Evolutionary conservation across 2,888 invertebrate genomes (phyloP), one percentile per base, ranked within the genome.

Genomic region (Eustalomyia histrio): DNA sequence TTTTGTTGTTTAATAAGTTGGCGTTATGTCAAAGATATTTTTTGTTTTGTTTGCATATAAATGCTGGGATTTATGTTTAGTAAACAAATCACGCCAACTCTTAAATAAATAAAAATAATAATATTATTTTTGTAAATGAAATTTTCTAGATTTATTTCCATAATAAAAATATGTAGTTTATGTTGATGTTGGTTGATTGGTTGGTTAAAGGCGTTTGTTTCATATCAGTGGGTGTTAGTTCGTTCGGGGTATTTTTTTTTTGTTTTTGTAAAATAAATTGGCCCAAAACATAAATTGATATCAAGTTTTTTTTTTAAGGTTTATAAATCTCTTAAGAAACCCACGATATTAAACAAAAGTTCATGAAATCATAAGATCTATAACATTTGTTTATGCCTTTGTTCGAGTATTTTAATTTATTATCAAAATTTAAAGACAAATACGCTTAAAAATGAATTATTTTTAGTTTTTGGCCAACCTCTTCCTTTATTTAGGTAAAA

Each of bases 21-120:
- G 80, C 73, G 68, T 80, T 53, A 52, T 64, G 52, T 29, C 64
- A 64, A 52, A 35, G 16, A 29, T 50, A 2, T 35, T n/a, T n/a
- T n/a, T n/a, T n/a, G n/a, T n/a, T n/a, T 33, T 17, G 24, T 3
- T 6, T 10, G 9, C 12, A 43, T 61, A 57, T 64, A 8, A 43
- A 43, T 35, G 17, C 21, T 16, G 47, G 52, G 60, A 67, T 53
- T 35, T 65, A 60, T 47, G 55, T 76, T 73, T 81, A 73, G 74
- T 81, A 71, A 81, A 81, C 74, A 78, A 78, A 74, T 78, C 81
- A 81, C 81, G 75, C 78, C 78, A 78, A 81, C 74, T 78, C 60
- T 60, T 29, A 24, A 65, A 76, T 53, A 76, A 68, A 76, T n/a
- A n/a, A 47, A 47, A n/a, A 14, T 61, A 61, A 68, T 33, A 35